Conservation (phyloP, 2,113 vertebrate species). For the Thalassoma bifasciatum region DNA sequence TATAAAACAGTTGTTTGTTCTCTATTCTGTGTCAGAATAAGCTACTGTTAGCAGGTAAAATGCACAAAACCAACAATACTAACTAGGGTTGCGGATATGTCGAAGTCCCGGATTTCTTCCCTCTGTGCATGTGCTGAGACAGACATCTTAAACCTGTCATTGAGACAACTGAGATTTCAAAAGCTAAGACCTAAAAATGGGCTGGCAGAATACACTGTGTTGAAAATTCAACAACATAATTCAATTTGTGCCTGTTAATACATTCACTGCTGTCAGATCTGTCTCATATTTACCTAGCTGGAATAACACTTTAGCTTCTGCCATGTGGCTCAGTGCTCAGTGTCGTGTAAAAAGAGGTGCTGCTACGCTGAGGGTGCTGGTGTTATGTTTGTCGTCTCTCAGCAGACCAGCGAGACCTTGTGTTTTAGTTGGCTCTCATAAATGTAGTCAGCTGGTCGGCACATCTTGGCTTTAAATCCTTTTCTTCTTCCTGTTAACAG, state of each 20-base stretch:
- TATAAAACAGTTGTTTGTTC: too few species aligned
- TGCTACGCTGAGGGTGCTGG: conserved; percentile 42
- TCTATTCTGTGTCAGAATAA: too few species aligned
- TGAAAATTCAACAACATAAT: conserved; percentile 64
- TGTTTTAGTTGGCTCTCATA: conserved; percentile 70
- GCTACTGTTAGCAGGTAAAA: too few species aligned
- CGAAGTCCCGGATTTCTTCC: too few species aligned
- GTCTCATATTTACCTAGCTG: conserved; percentile 80
- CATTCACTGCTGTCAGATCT: conserved; percentile 61
- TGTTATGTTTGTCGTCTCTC: conserved; percentile 67
- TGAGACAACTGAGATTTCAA: conserved; percentile 51
- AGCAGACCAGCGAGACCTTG: conserved; percentile 41
- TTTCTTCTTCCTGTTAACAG: conserved; percentile 21
- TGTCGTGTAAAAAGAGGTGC: conserved; percentile 63
- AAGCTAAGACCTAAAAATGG: conserved; percentile 32
- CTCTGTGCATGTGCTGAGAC: conserved; percentile 15
- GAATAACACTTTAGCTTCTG: conserved; percentile 70
- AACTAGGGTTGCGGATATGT: too few species aligned
- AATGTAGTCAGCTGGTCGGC: conserved; percentile 71
- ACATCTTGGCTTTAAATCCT: conserved; percentile 57
- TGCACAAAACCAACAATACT: too few species aligned
- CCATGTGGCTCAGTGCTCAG: conserved; percentile 37
- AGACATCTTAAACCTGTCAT: conserved; percentile 41
- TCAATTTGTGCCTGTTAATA: conserved; percentile 77
- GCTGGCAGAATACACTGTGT: conserved; percentile 19